Conservation (phyloP, 1,140 invertebrate species). For the Drosophila setifemur region DNA sequence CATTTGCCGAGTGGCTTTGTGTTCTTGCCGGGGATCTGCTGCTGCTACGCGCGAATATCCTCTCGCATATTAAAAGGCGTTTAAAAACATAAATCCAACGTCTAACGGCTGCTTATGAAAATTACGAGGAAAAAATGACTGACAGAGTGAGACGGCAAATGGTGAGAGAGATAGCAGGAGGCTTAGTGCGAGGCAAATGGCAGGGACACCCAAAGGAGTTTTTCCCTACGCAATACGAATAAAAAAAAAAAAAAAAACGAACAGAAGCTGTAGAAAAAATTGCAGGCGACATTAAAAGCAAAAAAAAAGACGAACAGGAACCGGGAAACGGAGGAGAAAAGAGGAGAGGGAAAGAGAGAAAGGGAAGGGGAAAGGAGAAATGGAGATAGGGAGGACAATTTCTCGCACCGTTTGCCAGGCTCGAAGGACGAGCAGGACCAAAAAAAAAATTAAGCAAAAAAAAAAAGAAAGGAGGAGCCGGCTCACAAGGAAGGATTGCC, state of each 20-base stretch:
- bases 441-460: not conserved
- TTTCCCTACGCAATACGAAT: constrained; percentile 50
- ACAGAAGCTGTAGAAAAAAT: constrained; percentile 33
- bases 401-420: constrained; percentile 69
- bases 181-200: constrained; percentile 48
- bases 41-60: constrained; percentile 72
- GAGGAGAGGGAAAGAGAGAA: not conserved
- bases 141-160: constrained; percentile 40
- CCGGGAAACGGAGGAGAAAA: constrained; percentile 4
- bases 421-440: constrained; percentile 16
- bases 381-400: constrained; percentile 68
- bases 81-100: constrained; percentile 82
- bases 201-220: constrained; percentile 72
- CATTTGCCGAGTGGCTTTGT: constrained; percentile 78
- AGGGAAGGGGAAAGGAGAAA: constrained; percentile 26
- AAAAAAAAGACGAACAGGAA: constrained; percentile 26
- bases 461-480: constrained; percentile 1
- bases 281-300: constrained; percentile 75
- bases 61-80: constrained; percentile 79
- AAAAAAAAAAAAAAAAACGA: constrained; percentile 14
- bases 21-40: constrained; percentile 50
- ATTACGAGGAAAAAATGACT: constrained; percentile 79
- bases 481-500: constrained; percentile 64
- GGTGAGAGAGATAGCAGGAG: constrained; percentile 7
- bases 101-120: constrained; percentile 82